Conservation (phyloP, 1,140 invertebrate genomes). For the Argopecten irradians region DNA sequence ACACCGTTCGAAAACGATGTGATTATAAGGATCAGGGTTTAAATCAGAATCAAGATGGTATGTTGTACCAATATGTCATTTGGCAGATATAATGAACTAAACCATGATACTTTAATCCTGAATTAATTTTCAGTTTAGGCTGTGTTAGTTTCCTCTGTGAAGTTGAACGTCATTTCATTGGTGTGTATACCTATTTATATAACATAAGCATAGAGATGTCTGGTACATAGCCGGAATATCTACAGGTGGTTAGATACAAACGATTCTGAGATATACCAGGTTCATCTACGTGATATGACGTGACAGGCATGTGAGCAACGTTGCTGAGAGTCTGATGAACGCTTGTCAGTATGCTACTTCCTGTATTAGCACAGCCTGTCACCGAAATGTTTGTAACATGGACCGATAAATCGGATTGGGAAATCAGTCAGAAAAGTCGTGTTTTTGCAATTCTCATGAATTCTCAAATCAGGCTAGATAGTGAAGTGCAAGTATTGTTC, state of each 20-base stretch:
- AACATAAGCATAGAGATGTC: neutral
- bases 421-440: no score
- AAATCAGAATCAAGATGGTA: no score
- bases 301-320: neutral
- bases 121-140: no score
- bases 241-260: neutral
- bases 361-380: neutral
- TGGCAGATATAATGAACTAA: no score
- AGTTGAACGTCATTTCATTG: no score
- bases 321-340: neutral
- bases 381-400: neutral
- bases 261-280: neutral
- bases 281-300: neutral
- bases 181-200: no score
- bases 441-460: neutral
- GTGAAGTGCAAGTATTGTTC: neutral
- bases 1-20: no score
- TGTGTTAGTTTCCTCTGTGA: no score
- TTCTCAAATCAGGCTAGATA: neutral
- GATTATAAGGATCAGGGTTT: no score
- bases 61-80: no score
- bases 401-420: neutral
- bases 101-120: no score
- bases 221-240: neutral
- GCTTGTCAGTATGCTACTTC: neutral